A percentile compares a stretch with the other conserved stretches of the same genome.
Conservation (phyloP, 1,140 invertebrate species). For the Aphelinus certus region DNA sequence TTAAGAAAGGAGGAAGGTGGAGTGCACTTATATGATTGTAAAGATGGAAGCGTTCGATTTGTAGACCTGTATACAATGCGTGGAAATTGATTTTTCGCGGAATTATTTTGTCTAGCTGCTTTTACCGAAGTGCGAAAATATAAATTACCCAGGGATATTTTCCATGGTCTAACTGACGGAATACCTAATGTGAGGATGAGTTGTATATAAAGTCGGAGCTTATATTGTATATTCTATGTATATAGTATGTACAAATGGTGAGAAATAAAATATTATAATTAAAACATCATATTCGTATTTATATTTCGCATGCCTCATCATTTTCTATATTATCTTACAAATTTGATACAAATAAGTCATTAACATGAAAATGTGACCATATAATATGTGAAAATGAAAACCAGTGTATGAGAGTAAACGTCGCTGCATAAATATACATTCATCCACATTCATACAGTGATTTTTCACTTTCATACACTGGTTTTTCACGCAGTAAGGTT, state of each 20-base stretch:
- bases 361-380: neutral
- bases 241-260: slow-evolving; percentile 44
- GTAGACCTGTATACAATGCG: neutral
- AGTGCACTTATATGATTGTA: neutral
- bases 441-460: no score
- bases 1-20: slow-evolving; percentile 9
- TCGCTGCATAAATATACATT: no score
- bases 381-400: neutral
- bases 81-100: slow-evolving; percentile 31
- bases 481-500: no score
- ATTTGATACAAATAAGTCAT: neutral
- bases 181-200: slow-evolving; percentile 37
- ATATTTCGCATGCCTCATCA: no score
- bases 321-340: no score
- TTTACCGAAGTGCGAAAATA: slow-evolving; percentile 34
- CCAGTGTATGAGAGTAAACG: no score
- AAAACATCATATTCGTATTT: neutral
- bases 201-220: slow-evolving; percentile 51
- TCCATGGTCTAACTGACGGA: slow-evolving; percentile 43
- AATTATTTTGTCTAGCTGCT: slow-evolving; percentile 48
- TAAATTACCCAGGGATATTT: slow-evolving; percentile 44
- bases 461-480: no score
- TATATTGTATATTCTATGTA: slow-evolving; percentile 54
- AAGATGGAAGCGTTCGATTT: neutral
- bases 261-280: slow-evolving; percentile 48